Percentiles rank a stretch among this genome's conserved stretches.
Evolutionary conservation across 2,113 vertebrate species (phyloP).

Genomic region (Poicephalus meyeri): DNA sequence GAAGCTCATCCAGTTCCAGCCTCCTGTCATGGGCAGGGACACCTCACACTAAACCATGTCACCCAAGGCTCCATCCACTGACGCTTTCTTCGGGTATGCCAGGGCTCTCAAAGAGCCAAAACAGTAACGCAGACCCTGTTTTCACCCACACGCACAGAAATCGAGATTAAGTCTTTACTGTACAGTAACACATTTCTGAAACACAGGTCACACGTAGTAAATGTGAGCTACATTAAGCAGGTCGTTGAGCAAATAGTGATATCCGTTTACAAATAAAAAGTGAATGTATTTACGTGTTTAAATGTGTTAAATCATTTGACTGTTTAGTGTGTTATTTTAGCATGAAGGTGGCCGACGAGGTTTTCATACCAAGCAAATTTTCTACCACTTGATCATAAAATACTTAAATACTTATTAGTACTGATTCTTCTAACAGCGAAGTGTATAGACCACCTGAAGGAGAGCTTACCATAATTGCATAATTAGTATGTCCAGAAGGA

Average conservation of each 20-base stretch:
- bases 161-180: rapidly evolving
- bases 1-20: too few species aligned
- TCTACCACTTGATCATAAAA: not conserved
- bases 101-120: rapidly evolving
- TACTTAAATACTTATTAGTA: not conserved
- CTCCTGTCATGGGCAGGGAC: too few species aligned
- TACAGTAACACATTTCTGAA: rapidly evolving
- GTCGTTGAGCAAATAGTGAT: not conserved
- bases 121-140: rapidly evolving
- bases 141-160: rapidly evolving
- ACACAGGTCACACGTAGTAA: rapidly evolving
- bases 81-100: not conserved
- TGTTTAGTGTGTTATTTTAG: not conserved
- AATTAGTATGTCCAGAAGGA: not conserved
- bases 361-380: not conserved
- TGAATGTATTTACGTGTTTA: not conserved
- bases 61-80: too few species aligned
- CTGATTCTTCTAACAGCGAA: not conserved
- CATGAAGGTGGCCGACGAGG: not conserved
- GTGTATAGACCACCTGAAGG: rapidly evolving
- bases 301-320: not conserved
- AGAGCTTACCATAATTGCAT: not conserved
- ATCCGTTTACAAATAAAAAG: rapidly evolving
- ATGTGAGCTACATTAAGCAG: rapidly evolving
- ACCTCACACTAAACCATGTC: too few species aligned